Conservation (phyloP, 1,140 invertebrate genomes). For the Psilanteris sp. region DNA sequence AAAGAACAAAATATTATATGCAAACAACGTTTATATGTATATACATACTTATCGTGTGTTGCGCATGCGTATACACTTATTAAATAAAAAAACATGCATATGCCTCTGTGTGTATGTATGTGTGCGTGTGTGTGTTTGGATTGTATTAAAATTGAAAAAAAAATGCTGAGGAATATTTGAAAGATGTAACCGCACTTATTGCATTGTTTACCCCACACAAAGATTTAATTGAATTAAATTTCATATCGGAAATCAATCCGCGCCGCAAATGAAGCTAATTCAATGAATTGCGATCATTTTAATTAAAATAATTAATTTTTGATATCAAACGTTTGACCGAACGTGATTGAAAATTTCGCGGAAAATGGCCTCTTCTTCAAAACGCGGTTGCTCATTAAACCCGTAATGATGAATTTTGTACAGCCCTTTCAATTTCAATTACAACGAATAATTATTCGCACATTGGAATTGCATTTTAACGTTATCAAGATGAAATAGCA, state of each 20-base stretch:
- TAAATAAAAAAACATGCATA: too few species aligned
- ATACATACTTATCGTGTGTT: too few species aligned
- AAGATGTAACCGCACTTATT: too few species aligned
- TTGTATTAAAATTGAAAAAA: too few species aligned
- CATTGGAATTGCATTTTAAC: conserved; percentile 36
- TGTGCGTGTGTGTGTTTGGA: too few species aligned
- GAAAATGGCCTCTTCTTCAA: conserved; percentile 12
- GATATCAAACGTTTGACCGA: conserved; percentile 1
- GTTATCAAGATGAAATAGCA: conserved; percentile 44
- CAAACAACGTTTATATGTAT: too few species aligned
- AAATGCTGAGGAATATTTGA: too few species aligned
- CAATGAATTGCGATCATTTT: neutral
- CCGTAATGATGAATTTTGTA: conserved; percentile 32
- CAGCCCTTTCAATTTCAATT: conserved; percentile 15
- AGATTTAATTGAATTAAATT: neutral
- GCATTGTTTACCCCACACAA: too few species aligned
- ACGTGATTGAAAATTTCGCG: neutral
- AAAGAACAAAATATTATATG: too few species aligned
- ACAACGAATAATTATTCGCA: conserved; percentile 40
- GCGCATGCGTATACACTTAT: too few species aligned
- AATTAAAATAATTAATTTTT: conserved; percentile 25
- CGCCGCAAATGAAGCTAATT: conserved; percentile 5
- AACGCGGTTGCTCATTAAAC: conserved; percentile 29
- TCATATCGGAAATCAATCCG: conserved; percentile 11
- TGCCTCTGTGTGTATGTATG: too few species aligned